Evolutionary conservation across 1,140 invertebrate species (phyloP).

Genomic region (Stenopsyche tienmushanensis): DNA sequence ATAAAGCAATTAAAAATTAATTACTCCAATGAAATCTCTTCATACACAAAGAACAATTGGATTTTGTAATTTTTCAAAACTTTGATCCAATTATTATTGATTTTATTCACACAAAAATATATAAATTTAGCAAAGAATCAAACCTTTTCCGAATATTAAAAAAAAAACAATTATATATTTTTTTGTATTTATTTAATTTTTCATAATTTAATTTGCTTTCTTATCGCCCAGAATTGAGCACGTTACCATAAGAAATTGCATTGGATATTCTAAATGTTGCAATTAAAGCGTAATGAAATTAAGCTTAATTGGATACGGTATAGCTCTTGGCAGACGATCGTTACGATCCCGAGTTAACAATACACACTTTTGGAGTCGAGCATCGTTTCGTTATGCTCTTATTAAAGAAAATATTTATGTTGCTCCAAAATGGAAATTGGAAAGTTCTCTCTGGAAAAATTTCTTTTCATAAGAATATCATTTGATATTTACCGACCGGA

Average conservation of each 20-base stretch:
- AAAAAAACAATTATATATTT: no score
- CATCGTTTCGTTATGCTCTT: background rate
- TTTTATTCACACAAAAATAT: no score
- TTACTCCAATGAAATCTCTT: no score
- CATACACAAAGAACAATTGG: no score
- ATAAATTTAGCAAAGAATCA: no score
- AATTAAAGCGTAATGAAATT: background rate
- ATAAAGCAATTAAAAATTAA: no score
- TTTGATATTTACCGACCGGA: background rate
- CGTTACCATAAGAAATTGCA: background rate
- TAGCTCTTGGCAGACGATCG: background rate
- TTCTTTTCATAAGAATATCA: background rate
- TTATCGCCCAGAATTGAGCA: background rate
- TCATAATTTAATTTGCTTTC: no score
- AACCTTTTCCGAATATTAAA: no score
- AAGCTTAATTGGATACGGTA: background rate
- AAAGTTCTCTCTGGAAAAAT: background rate
- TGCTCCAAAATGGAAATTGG: background rate
- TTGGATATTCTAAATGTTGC: background rate
- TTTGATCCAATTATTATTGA: no score
- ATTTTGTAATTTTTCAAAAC: no score
- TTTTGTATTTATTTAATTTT: no score
- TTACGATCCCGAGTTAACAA: background rate
- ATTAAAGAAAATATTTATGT: background rate
- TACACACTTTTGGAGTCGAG: background rate